A percentile compares a stretch with the other conserved stretches of the same genome.
These are phyloP conservation scores for Archegozetes longisetosus DNA, from an alignment of 1,140 invertebrate genomes.

Conservation along the genomic window DNA sequence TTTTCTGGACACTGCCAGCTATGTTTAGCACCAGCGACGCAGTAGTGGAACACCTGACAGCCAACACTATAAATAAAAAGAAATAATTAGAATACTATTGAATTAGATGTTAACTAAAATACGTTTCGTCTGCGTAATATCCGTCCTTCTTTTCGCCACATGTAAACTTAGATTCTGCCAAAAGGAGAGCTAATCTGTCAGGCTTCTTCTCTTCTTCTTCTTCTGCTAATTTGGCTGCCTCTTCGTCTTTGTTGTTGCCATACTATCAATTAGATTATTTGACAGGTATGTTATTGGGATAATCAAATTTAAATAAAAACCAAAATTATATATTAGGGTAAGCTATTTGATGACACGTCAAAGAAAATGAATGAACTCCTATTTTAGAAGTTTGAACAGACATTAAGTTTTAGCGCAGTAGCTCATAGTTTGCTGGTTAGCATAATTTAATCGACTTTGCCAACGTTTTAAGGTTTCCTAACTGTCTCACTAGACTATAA, in stretches of 20 bases:
- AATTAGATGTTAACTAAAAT: not conserved
- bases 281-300: no score
- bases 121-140: conserved; percentile 58
- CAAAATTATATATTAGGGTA: no score
- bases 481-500: no score
- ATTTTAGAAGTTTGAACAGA: no score
- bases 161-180: conserved; percentile 65
- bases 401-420: no score
- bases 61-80: conserved; percentile 1
- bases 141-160: conserved; percentile 62
- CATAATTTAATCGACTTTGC: no score
- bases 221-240: conserved; percentile 24
- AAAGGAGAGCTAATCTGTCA: conserved; percentile 54
- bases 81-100: not conserved
- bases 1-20: conserved; percentile 80
- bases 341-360: no score
- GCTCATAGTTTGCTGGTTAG: no score
- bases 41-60: conserved; percentile 57
- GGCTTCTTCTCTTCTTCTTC: conserved; percentile 67
- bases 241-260: conserved; percentile 5
- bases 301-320: no score
- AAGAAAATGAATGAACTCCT: no score
- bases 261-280: no score
- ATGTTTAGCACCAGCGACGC: conserved; percentile 59
- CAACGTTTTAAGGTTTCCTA: no score